Conservation (phyloP, 2,888 invertebrate genomes). For the Phaedon cochleariae region DNA sequence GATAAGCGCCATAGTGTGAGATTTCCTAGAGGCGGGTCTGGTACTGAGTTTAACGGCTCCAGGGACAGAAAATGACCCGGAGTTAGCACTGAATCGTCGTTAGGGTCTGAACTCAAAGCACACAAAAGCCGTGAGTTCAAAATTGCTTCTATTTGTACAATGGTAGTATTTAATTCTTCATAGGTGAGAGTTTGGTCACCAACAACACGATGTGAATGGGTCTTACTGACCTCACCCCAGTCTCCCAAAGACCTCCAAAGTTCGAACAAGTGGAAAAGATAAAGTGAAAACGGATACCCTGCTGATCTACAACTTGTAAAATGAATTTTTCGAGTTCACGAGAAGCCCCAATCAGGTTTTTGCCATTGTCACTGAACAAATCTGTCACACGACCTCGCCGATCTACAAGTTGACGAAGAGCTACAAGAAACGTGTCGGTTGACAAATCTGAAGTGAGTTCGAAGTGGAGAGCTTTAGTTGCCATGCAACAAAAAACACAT, state of each 20-base stretch:
- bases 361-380: constrained; percentile 6
- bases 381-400: background rate
- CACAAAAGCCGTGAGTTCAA: constrained; percentile 12
- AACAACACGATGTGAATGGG: constrained; percentile 3
- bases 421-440: background rate
- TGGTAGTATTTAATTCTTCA: constrained; percentile 14
- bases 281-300: constrained; percentile 11
- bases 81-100: constrained; percentile 22
- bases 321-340: background rate
- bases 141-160: constrained; percentile 17
- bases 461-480: constrained; percentile 4
- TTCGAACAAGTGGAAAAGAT: constrained; percentile 15
- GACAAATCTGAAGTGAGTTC: constrained; percentile 7
- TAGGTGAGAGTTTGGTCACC: constrained; percentile 11
- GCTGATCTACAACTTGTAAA: background rate
- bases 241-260: constrained; percentile 20
- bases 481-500: constrained; percentile 12
- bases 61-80: constrained; percentile 22
- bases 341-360: constrained; percentile 4
- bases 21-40: constrained; percentile 12
- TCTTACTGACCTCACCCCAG: constrained; percentile 19
- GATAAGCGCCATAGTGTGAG: constrained; percentile 9
- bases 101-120: constrained; percentile 23
- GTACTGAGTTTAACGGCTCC: constrained; percentile 1
- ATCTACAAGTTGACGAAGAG: background rate